Conservation (phyloP, 2,888 invertebrate genomes). For the Andrena camellia region DNA sequence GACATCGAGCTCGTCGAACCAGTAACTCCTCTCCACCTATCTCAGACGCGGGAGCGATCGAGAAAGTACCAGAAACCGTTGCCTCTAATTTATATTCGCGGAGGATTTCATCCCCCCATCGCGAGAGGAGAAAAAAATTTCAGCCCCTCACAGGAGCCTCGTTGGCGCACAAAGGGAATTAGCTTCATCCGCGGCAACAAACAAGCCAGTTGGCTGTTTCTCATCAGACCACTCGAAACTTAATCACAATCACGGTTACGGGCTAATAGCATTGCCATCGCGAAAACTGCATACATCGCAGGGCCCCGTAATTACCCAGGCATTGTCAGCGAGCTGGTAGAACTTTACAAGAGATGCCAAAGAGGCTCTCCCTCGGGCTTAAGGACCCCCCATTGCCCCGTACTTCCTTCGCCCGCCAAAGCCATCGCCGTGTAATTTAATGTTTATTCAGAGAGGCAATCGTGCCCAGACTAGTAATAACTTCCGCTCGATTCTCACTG, state of each 20-base stretch:
- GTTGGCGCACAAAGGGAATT: slow-evolving; percentile 19
- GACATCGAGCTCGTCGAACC: no score
- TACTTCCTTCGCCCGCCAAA: slow-evolving; percentile 34
- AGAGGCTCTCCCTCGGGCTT: slow-evolving; percentile 4
- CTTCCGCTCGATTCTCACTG: neutral
- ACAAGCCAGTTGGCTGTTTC: slow-evolving; percentile 41
- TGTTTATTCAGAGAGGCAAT: slow-evolving; percentile 16
- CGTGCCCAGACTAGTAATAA: neutral
- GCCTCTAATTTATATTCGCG: neutral
- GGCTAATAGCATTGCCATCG: slow-evolving; percentile 35
- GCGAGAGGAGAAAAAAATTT: slow-evolving; percentile 12
- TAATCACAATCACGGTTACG: slow-evolving; percentile 40
- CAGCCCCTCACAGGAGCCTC: neutral
- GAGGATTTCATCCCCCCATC: neutral
- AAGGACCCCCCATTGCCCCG: slow-evolving; percentile 37
- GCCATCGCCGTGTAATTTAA: slow-evolving; percentile 24
- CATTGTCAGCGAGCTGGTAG: slow-evolving; percentile 33
- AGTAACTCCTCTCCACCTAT: neutral
- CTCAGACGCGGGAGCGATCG: neutral
- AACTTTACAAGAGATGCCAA: slow-evolving; percentile 15
- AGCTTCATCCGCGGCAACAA: slow-evolving; percentile 21
- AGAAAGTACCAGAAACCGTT: neutral
- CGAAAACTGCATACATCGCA: slow-evolving; percentile 44
- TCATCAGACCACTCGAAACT: slow-evolving; percentile 34
- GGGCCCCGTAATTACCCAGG: slow-evolving; percentile 26